Evolutionary conservation across 2,888 invertebrate species (phyloP), one percentile per base, ranked within the genome.

Genomic region (Melinopterus prodromus): DNA sequence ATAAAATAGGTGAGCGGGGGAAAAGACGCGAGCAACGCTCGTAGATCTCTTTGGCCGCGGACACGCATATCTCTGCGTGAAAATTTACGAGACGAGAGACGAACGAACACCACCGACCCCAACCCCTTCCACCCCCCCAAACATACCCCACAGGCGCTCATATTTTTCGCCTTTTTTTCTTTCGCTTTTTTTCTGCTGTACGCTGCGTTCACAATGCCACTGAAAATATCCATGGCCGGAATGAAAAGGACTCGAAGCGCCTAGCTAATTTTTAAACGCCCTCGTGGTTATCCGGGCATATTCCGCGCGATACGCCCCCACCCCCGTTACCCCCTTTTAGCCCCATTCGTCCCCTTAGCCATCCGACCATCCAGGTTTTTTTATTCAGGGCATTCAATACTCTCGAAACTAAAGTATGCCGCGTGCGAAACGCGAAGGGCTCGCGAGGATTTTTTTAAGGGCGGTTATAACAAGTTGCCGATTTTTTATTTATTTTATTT

Each of bases 221-320:
- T 53, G 53, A 53, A 53, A 53, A 53, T 53, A 53, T 53, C 53
- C 53, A 53, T 6, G 53, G 53, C 53, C 53, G 5, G 53, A 53
- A 53, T 53, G 53, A 53, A 38, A 53, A 53, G 53, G 53, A 53
- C 53, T 53, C 53, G 53, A 53, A 53, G 53, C 53, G 53, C 53
- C 53, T 53, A 53, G 53, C 53, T 53, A 53, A 53, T 53, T 53
- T 53, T 53, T 53, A 53, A 53, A 53, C 53, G 53, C 53, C 53
- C 53, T 53, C 53, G 53, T 53, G 53, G 53, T 53, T 53, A 53
- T 53, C 53, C 53, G 53, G 53, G 53, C 53, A 53, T 53, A 53
- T 53, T 53, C 12, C 53, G 5, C 9, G 53, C 53, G 53, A 53
- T 53, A 53, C 53, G 53, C 53, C 53, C 53, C 53, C 12, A 1